phyloP scores from a whole-genome alignment of 2,113 vertebrate species.

The Neolamprologus variostigma region DNA sequence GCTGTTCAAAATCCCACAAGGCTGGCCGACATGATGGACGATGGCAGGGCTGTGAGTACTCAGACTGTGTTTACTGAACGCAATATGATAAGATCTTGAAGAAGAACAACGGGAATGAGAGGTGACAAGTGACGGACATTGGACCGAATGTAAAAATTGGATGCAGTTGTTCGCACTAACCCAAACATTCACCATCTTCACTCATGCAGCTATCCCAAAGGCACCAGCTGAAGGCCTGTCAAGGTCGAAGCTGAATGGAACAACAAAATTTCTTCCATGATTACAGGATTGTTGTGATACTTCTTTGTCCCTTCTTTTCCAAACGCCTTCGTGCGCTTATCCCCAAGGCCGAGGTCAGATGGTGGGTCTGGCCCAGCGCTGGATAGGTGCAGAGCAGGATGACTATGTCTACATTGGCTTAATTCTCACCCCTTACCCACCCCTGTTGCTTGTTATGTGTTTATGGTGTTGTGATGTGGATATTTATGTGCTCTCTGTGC shows the following conservation, averaged over 20 bases:
- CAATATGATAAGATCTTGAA: neutral
- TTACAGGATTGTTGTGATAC: neutral
- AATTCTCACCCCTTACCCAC: neutral
- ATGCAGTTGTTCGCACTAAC: neutral
- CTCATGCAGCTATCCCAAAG: neutral
- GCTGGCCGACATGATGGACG: neutral
- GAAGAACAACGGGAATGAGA: neutral
- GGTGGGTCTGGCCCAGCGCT: neutral
- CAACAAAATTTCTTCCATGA: neutral
- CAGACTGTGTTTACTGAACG: neutral
- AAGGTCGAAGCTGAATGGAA: neutral
- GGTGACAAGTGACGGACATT: neutral
- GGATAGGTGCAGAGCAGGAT: neutral
- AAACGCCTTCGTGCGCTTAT: neutral
- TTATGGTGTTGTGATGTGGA: neutral
- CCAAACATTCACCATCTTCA: neutral
- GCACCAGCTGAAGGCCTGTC: neutral
- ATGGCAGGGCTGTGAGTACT: neutral
- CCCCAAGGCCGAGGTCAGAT: neutral
- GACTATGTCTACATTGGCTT: neutral
- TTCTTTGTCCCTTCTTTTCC: neutral
- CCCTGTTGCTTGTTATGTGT: neutral
- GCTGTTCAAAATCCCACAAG: neutral
- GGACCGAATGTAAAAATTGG: neutral
- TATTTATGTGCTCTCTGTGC: neutral